These are phyloP conservation scores for Trachythela sp. DNA, from an alignment of 64 coral and sea anemone genomes.

Conservation along the genomic window DNA sequence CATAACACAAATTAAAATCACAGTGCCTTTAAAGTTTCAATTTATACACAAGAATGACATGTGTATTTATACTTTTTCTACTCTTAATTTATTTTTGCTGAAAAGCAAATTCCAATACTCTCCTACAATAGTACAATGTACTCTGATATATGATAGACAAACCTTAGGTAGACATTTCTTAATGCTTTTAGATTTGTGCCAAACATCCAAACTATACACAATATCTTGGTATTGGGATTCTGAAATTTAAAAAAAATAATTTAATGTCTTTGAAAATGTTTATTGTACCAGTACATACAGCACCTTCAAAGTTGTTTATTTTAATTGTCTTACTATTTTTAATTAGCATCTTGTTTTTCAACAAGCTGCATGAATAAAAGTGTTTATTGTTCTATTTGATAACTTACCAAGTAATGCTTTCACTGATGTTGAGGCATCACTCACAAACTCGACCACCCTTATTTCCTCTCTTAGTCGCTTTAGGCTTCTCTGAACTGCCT, in stretches of 20 bases:
- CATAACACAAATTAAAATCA: neutral
- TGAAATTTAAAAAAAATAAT: neutral
- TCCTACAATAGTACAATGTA: neutral
- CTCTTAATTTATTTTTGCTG: no score
- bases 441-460: neutral
- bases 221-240: neutral
- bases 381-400: neutral
- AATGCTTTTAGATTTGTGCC: no score
- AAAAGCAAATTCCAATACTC: no score
- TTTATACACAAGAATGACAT: no score
- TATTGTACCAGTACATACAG: no score
- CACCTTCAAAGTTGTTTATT: no score
- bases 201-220: no score
- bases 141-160: neutral
- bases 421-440: slow-evolving; percentile 11
- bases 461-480: neutral
- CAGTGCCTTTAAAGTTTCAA: no score
- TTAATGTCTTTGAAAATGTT: neutral
- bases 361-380: neutral
- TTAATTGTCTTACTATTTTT: no score
- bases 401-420: neutral
- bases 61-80: no score
- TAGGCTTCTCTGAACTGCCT: neutral
- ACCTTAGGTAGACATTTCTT: slow-evolving; percentile 32
- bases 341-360: no score